Conservation (phyloP, 2,888 invertebrate species). For the Kuschelorhynchus macadamiae region DNA sequence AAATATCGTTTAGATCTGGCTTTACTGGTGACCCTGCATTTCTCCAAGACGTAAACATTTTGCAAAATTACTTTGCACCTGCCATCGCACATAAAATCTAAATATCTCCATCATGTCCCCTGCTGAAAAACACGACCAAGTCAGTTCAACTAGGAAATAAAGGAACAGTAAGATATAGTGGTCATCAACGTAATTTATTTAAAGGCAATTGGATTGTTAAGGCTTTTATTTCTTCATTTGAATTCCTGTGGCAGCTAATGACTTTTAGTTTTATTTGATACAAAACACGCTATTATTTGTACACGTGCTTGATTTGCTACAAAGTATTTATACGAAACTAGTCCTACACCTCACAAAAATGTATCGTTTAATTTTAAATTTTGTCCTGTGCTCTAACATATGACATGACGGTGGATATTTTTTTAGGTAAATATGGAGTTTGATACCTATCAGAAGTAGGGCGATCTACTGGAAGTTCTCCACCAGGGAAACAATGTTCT, state of each 20-base stretch:
- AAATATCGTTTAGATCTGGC: too few relatives aligned
- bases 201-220: constrained; percentile 32
- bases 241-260: constrained; percentile 28
- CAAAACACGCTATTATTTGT: constrained; percentile 28
- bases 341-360: too few relatives aligned
- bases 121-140: background rate
- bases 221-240: constrained; percentile 37
- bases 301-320: background rate
- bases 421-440: too few relatives aligned
- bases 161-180: constrained; percentile 21
- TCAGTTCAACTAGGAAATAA: constrained; percentile 18
- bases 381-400: too few relatives aligned
- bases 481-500: too few relatives aligned
- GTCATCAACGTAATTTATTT: constrained; percentile 35
- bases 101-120: constrained; percentile 1
- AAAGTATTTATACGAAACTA: too few relatives aligned
- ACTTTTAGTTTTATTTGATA: constrained; percentile 22
- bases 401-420: too few relatives aligned
- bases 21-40: too few relatives aligned
- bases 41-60: background rate
- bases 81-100: background rate
- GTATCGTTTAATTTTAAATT: too few relatives aligned
- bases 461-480: too few relatives aligned
- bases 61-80: background rate
- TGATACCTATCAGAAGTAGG: too few relatives aligned